Conservation (phyloP, 2,888 invertebrate genomes). For the Drosophila subquinaria region DNA sequence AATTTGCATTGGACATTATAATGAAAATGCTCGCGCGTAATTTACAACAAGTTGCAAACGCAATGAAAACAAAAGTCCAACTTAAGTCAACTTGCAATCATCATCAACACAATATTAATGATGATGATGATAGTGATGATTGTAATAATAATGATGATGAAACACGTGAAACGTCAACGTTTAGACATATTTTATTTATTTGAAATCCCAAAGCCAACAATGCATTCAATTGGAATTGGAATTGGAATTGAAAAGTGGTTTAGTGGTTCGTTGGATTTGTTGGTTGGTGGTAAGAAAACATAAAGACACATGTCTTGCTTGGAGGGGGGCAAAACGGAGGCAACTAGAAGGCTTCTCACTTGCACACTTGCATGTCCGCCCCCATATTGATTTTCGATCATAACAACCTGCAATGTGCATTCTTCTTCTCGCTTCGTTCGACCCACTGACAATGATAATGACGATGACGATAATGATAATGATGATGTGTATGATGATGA, state of each 20-base stretch:
- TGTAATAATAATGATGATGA: neutral
- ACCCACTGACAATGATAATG: slow-evolving; percentile 21
- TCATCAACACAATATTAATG: slow-evolving; percentile 1
- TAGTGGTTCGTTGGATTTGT: slow-evolving; percentile 1
- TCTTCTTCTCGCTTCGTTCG: neutral
- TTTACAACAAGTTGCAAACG: slow-evolving; percentile 38
- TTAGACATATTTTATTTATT: slow-evolving; percentile 36
- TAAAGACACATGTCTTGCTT: slow-evolving; percentile 22
- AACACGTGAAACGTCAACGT: slow-evolving; percentile 29
- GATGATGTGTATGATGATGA: slow-evolving; percentile 18
- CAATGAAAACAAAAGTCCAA: slow-evolving; percentile 24
- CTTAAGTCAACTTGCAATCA: slow-evolving; percentile 25
- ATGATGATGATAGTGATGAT: neutral
- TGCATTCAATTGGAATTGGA: slow-evolving; percentile 40
- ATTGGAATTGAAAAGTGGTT: slow-evolving; percentile 37
- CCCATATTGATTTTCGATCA: slow-evolving; percentile 75
- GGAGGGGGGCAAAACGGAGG: neutral
- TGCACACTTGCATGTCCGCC: neutral
- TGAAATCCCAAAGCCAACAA: slow-evolving; percentile 32
- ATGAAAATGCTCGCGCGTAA: slow-evolving; percentile 12
- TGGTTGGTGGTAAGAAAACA: neutral
- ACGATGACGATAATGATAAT: slow-evolving; percentile 15
- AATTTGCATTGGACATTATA: slow-evolving; percentile 45
- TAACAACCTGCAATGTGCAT: slow-evolving; percentile 70
- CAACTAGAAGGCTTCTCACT: neutral